Conservation (phyloP, 1,140 invertebrate species). For the Drosophila equinoxialis region DNA sequence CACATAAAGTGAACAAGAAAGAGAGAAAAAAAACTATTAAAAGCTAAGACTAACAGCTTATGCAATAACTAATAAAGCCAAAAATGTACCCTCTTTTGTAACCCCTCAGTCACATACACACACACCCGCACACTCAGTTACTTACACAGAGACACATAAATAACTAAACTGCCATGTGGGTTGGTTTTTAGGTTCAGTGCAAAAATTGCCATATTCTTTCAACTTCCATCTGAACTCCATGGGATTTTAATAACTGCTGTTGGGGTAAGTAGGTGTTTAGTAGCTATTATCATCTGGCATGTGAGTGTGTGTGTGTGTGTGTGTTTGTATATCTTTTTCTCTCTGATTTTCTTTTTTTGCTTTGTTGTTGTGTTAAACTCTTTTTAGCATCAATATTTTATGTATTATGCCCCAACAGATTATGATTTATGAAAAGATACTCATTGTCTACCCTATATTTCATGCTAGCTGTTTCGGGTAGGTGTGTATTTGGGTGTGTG, state of each 20-base stretch:
- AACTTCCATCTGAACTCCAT: constrained; percentile 18
- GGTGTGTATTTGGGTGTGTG: background rate
- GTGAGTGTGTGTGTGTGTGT: constrained; percentile 28
- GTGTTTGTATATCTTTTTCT: constrained; percentile 5
- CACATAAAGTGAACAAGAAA: background rate
- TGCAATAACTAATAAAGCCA: constrained; percentile 48
- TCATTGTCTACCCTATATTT: constrained; percentile 59
- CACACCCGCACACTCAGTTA: constrained; percentile 12
- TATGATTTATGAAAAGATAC: constrained; percentile 72
- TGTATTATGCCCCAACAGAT: constrained; percentile 73
- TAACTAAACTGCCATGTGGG: constrained; percentile 43
- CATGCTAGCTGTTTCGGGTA: constrained; percentile 18
- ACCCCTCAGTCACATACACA: background rate
- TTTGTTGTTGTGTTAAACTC: constrained; percentile 62
- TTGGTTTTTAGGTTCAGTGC: constrained; percentile 24
- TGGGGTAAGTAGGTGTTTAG: constrained; percentile 73
- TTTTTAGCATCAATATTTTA: constrained; percentile 80
- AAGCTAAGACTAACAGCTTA: constrained; percentile 28
- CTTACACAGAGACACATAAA: constrained; percentile 33
- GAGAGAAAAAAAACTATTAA: constrained; percentile 24
- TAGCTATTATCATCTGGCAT: constrained; percentile 64
- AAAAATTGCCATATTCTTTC: constrained; percentile 8
- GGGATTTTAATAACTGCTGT: constrained; percentile 60
- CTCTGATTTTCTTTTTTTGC: constrained; percentile 19
- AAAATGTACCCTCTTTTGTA: background rate